Conservation (phyloP, 2,113 vertebrate genomes). For the Corvus moneduloides region DNA sequence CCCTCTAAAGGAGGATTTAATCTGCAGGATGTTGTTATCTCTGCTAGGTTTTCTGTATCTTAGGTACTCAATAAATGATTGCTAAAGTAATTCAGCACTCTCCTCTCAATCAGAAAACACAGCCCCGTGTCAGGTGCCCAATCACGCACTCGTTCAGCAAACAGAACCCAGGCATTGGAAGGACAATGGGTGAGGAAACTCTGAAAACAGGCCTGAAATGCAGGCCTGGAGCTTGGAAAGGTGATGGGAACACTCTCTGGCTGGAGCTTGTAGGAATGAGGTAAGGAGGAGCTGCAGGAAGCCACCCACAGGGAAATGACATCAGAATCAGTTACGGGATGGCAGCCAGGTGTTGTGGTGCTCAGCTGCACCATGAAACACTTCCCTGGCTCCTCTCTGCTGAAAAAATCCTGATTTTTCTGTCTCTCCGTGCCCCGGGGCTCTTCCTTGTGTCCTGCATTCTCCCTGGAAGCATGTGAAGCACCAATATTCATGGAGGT, state of each 20-base stretch:
- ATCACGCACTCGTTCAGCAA: background rate
- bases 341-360: background rate
- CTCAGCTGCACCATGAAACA: background rate
- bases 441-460: background rate
- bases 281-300: background rate
- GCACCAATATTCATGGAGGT: background rate
- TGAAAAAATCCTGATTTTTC: background rate
- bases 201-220: background rate
- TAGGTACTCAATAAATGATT: conserved; percentile 53
- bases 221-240: background rate
- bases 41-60: conserved; percentile 21
- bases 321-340: background rate
- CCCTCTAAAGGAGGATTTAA: conserved; percentile 17
- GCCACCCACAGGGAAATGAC: background rate
- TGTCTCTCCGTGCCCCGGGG: background rate
- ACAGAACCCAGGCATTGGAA: background rate
- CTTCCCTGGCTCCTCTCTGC: background rate
- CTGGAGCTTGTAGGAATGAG: background rate
- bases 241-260: background rate
- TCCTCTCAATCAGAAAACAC: conserved; percentile 21
- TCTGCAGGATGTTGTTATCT: conserved; percentile 19
- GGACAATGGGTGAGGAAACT: background rate
- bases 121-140: background rate
- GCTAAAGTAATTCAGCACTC: conserved; percentile 28
- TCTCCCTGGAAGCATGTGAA: background rate